Conservation (phyloP, 2,888 invertebrate species). For the Antheraea yamamai region DNA sequence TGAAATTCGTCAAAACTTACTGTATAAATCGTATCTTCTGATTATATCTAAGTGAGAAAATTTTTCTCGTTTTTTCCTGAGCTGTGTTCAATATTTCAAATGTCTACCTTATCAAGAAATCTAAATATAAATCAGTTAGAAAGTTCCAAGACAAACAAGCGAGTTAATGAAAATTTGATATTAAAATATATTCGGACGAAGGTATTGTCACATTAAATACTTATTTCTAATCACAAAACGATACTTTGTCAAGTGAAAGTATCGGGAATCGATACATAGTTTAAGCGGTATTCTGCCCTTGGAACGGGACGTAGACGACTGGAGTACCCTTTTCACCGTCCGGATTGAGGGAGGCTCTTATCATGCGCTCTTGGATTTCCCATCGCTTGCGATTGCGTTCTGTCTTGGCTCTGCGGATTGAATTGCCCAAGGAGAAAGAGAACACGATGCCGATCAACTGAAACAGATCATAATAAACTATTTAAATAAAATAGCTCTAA, state of each 20-base stretch:
- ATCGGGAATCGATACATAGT: background rate
- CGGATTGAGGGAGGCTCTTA: constrained; percentile 74
- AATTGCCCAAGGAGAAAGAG: constrained; percentile 93
- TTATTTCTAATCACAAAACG: background rate
- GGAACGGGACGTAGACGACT: constrained; percentile 76
- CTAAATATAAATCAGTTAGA: too few species aligned
- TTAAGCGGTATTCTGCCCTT: constrained; percentile 68
- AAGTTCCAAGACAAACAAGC: too few species aligned
- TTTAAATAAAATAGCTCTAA: background rate
- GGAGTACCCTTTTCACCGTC: constrained; percentile 64
- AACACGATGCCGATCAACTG: constrained; percentile 93
- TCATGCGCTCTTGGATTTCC: constrained; percentile 84
- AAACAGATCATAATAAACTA: constrained; percentile 39
- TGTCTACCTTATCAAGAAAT: too few species aligned
- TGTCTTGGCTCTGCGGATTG: constrained; percentile 89
- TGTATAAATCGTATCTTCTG: too few species aligned
- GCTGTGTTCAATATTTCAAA: too few species aligned
- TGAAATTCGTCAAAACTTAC: too few species aligned
- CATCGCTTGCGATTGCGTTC: constrained; percentile 87
- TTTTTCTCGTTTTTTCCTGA: too few species aligned
- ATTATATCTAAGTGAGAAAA: too few species aligned
- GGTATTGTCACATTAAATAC: background rate
- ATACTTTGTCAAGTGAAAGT: background rate
- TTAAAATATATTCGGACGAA: background rate
- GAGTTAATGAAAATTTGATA: too few species aligned